These are phyloP conservation scores for Zaprionus camerounensis DNA, from an alignment of 1,140 invertebrate genomes.

Conservation along the genomic window DNA sequence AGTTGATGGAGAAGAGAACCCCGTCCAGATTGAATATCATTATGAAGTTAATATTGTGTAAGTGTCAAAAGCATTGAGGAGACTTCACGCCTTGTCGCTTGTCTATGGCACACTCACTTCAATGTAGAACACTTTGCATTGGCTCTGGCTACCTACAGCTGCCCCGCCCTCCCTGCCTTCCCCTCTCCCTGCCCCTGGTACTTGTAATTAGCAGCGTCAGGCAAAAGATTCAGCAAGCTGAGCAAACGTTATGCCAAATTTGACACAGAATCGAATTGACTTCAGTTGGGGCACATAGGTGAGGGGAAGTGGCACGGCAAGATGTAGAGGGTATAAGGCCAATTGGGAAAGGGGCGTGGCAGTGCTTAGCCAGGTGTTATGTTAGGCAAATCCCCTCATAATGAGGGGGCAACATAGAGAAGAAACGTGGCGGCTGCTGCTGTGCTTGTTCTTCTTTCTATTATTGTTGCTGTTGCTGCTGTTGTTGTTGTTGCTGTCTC, in stretches of 20 bases:
- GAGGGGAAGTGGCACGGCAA: not conserved
- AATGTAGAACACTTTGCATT: slow-evolving; percentile 8
- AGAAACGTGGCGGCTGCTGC: not conserved
- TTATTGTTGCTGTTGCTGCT: slow-evolving; percentile 4
- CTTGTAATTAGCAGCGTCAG: slow-evolving; percentile 19
- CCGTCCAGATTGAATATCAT: not conserved
- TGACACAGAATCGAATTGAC: slow-evolving; percentile 39
- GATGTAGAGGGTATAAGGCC: not conserved
- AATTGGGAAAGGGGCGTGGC: not conserved
- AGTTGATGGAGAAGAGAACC: too few species aligned
- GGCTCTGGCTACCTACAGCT: not conserved
- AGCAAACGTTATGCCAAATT: slow-evolving; percentile 47
- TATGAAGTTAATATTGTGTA: not conserved
- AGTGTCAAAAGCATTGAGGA: not conserved
- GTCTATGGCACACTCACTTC: not conserved
- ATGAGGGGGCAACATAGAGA: slow-evolving; percentile 2
- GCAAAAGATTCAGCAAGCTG: slow-evolving; percentile 15
- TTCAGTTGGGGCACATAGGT: not conserved
- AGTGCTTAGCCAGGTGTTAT: slow-evolving; percentile 5
- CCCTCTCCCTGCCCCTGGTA: not conserved
- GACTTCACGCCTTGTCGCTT: not conserved
- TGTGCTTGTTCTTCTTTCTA: slow-evolving; percentile 1
- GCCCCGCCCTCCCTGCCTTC: not conserved
- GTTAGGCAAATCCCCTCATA: slow-evolving; percentile 15
- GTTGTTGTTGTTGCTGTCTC: slow-evolving; percentile 8